These are phyloP conservation scores for Atethmia centrago DNA, from an alignment of 2,888 invertebrate species.

Conservation along the genomic window DNA sequence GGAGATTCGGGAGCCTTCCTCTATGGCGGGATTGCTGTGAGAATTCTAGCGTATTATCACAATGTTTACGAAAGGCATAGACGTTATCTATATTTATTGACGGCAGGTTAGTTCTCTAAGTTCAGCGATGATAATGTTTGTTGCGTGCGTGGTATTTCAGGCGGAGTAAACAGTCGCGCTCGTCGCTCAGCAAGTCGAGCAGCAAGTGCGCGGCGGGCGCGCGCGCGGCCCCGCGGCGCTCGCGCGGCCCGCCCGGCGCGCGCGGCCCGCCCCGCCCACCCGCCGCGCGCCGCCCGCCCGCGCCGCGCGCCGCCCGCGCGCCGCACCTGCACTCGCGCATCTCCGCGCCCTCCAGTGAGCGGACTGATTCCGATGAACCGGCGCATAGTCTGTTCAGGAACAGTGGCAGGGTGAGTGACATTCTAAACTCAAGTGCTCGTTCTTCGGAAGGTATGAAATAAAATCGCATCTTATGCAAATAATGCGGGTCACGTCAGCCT, in stretches of 20 bases:
- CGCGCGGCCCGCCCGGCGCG: constrained; percentile 65
- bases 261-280: constrained; percentile 67
- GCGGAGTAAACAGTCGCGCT: constrained; percentile 80
- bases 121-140: constrained; percentile 5
- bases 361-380: constrained; percentile 86
- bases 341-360: constrained; percentile 84
- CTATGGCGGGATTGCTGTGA: constrained; percentile 31
- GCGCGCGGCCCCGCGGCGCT: constrained; percentile 70
- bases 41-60: constrained; percentile 27
- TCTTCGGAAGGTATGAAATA: background rate
- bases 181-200: constrained; percentile 72
- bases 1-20: constrained; percentile 29
- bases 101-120: constrained; percentile 55
- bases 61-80: constrained; percentile 41
- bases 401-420: constrained; percentile 72
- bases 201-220: constrained; percentile 71
- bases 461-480: background rate
- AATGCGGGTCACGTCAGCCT: too few species aligned
- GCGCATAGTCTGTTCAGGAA: constrained; percentile 76
- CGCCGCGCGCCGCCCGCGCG: constrained; percentile 66
- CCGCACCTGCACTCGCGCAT: constrained; percentile 67
- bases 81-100: constrained; percentile 38
- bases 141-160: constrained; percentile 64
- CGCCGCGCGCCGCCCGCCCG: constrained; percentile 53
- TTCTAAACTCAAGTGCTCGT: background rate